Percentiles rank a stretch among this genome's conserved stretches.
Evolutionary conservation across 2,888 invertebrate genomes (phyloP).

Genomic region (Mactromeris polynyma): DNA sequence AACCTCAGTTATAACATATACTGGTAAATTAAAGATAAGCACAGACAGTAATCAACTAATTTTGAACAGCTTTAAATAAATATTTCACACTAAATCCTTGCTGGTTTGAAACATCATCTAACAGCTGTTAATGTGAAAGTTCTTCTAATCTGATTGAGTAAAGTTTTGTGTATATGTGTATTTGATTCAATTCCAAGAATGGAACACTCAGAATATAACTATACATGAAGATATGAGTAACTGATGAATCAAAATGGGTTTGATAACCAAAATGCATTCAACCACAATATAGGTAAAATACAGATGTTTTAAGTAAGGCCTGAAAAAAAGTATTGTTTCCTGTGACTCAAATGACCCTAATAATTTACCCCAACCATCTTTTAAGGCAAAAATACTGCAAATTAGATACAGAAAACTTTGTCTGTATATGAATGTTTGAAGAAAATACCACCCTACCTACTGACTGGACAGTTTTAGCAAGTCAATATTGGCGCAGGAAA

Average conservation of each 20-base stretch:
- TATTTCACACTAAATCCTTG: neutral
- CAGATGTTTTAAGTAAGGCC: neutral
- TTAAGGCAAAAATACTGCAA: too few relatives aligned
- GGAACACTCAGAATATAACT: neutral
- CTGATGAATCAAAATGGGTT: constrained; percentile 5
- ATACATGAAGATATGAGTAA: neutral
- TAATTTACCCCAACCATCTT: too few relatives aligned
- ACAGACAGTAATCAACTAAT: neutral
- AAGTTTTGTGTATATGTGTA: neutral
- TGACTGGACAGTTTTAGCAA: too few relatives aligned
- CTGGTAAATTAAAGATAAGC: too few relatives aligned
- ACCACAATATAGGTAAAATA: neutral
- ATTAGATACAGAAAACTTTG: too few relatives aligned
- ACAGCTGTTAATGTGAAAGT: neutral
- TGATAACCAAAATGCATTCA: neutral
- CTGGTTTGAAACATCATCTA: neutral
- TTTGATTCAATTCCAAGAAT: constrained; percentile 10
- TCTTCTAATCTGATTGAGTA: neutral
- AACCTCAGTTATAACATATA: neutral
- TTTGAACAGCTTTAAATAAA: neutral
- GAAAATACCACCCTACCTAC: too few relatives aligned
- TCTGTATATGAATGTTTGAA: too few relatives aligned
- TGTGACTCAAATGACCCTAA: too few relatives aligned
- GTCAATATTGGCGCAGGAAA: too few relatives aligned
- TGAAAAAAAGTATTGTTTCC: neutral